These are phyloP conservation scores for Lasioglossum baleicum DNA, from an alignment of 1,140 invertebrate species.

Conservation along the genomic window DNA sequence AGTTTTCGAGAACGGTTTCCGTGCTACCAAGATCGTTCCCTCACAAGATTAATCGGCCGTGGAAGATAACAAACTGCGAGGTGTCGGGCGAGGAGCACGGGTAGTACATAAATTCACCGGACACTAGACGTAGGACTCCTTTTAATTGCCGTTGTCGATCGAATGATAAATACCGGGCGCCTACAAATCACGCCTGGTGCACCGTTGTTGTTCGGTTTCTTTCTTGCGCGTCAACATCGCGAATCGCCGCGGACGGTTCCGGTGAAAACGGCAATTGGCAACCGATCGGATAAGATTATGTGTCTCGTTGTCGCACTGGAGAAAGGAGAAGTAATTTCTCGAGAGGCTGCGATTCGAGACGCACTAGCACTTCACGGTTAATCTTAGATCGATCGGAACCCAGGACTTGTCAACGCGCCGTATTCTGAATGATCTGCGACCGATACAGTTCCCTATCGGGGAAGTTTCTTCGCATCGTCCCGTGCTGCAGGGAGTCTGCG, in stretches of 20 bases:
- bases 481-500: conserved; percentile 61
- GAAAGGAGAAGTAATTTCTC: not conserved
- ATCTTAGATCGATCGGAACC: conserved; percentile 14
- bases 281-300: not conserved
- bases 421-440: conserved; percentile 55
- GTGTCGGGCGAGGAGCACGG: not conserved
- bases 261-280: no score
- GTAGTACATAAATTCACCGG: not conserved
- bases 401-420: conserved; percentile 29
- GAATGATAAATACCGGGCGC: not conserved
- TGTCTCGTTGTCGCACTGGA: not conserved
- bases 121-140: not conserved
- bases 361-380: conserved; percentile 12
- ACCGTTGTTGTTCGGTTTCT: not conserved
- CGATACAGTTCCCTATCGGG: conserved; percentile 45
- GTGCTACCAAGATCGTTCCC: no score
- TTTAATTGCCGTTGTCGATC: conserved; percentile 7
- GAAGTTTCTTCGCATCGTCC: conserved; percentile 52
- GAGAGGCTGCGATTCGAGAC: not conserved
- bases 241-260: not conserved
- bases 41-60: no score
- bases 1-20: not conserved
- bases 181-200: conserved; percentile 15
- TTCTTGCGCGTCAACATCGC: not conserved
- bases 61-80: not conserved